These are phyloP conservation scores for Agonopterix arenella DNA, from an alignment of 2,888 invertebrate species.

Conservation along the genomic window DNA sequence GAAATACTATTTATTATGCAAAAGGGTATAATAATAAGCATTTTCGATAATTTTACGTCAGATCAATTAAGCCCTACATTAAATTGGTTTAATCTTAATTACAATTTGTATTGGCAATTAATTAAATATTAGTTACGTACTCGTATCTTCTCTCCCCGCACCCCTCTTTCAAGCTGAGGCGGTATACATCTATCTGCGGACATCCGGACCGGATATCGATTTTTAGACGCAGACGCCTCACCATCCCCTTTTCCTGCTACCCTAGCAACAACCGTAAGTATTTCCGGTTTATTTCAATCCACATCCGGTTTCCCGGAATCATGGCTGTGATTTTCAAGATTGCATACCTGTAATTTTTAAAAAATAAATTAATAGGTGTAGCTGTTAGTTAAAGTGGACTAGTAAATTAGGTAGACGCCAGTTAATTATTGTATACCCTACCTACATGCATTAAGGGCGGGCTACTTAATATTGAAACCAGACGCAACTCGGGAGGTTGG, in stretches of 20 bases:
- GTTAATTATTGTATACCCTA: no score
- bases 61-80: no score
- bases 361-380: background rate
- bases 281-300: constrained; percentile 39
- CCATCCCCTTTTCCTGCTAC: constrained; percentile 27
- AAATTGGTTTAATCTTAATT: no score
- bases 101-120: background rate
- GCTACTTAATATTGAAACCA: background rate
- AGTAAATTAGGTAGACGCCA: background rate
- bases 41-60: no score
- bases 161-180: background rate
- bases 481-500: background rate
- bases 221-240: constrained; percentile 19
- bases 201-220: constrained; percentile 39
- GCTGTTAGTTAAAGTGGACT: no score
- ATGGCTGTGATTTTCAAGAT: background rate
- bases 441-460: no score
- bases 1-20: background rate
- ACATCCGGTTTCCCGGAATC: constrained; percentile 19
- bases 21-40: no score
- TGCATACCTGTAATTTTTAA: background rate
- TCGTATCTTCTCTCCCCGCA: background rate
- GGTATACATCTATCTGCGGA: background rate
- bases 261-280: constrained; percentile 37
- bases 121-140: background rate